A percentile compares a stretch with the other conserved stretches of the same genome.
phyloP scores from a whole-genome alignment of 2,113 vertebrate species.

The Gasterosteus nipponicus region DNA sequence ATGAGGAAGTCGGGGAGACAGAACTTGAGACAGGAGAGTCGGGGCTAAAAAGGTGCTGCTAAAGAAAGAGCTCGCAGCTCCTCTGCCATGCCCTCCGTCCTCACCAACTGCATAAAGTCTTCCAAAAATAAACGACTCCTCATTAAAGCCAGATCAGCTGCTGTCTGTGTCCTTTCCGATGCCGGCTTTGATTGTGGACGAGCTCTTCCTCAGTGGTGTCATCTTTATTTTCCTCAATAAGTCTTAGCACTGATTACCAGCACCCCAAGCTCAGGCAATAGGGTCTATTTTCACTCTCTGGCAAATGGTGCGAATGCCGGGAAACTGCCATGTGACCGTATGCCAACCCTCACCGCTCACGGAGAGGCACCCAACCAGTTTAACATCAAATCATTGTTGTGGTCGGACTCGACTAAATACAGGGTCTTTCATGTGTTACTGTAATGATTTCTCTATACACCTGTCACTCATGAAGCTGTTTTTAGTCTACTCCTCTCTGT shows the following conservation, averaged over 20 bases:
- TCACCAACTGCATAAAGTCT: slow-evolving; percentile 33
- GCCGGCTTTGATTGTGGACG: slow-evolving; percentile 9
- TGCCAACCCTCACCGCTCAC: slow-evolving; percentile 44
- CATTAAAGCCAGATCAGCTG: slow-evolving; percentile 64
- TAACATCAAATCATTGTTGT: slow-evolving; percentile 30
- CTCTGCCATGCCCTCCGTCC: slow-evolving; percentile 11
- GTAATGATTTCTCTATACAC: slow-evolving; percentile 19
- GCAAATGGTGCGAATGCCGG: slow-evolving; percentile 43
- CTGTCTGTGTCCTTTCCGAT: slow-evolving; percentile 32
- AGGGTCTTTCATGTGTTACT: slow-evolving; percentile 9
- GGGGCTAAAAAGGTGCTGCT: slow-evolving; percentile 28
- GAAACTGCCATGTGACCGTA: slow-evolving; percentile 29
- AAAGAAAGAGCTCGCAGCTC: slow-evolving; percentile 29
- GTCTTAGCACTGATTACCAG: slow-evolving; percentile 37
- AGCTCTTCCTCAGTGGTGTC: slow-evolving; percentile 23
- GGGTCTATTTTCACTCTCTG: slow-evolving; percentile 58
- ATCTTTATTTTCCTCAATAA: slow-evolving; percentile 53
- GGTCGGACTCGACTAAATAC: slow-evolving; percentile 35
- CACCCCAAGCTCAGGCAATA: background rate
- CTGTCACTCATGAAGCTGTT: background rate
- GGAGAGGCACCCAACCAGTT: slow-evolving; percentile 10
- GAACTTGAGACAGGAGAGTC: slow-evolving; percentile 23
- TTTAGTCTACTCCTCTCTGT: background rate
- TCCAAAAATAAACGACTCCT: slow-evolving; percentile 50
- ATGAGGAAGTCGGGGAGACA: slow-evolving; percentile 30